Evolutionary conservation across 37 sponge, comb jelly and placozoan species (phyloP), one percentile per base, ranked within the genome.

Genomic region (Corticium candelabrum): DNA sequence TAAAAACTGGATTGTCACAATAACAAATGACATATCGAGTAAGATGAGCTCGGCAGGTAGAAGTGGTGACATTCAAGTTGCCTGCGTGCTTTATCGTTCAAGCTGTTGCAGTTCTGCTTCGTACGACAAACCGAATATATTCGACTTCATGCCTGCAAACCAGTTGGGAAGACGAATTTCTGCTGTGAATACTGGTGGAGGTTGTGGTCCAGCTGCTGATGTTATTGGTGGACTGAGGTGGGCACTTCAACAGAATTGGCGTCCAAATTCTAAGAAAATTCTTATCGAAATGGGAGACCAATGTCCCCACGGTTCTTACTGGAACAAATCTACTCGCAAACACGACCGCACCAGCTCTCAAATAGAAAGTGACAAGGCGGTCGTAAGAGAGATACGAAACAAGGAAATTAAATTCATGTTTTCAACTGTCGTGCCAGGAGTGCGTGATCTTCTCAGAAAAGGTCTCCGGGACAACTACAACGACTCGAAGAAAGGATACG

Each of bases 251-350:
- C 62, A 27, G 11, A 50, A 21, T 50, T 50, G 62, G 62, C 62
- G 62, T 27, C 11, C 15, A 11, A 21, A 50, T 50, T 11, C 62
- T 50, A 21, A 27, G 11, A 11, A 50, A 50, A 27, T 27, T 21
- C 62, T 50, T 50, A 50, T 50, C 62, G 62, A 50, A 50, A 50
- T 50, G 62, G 62, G 62, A 50, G 62, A 50, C 62, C 15, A 50
- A 21, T 50, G 62, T 50, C 62, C 62, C 11, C 62, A 50, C 62
- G 62, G 62, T 50, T 11, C 62, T 21, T 50, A 50, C 62, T 50
- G 62, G 62, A 50, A 50, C 21, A 50, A 50, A 21, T 11, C 21
- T 21, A 27, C 62, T 27, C 11, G 15, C 21, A 50, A 50, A 50
- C 15, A 50, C 62, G 62, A 50, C 62, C 15, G 11, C 11, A 27